phyloP scores from a whole-genome alignment of 2,113 vertebrate species.

The Neolamprologus toae region DNA sequence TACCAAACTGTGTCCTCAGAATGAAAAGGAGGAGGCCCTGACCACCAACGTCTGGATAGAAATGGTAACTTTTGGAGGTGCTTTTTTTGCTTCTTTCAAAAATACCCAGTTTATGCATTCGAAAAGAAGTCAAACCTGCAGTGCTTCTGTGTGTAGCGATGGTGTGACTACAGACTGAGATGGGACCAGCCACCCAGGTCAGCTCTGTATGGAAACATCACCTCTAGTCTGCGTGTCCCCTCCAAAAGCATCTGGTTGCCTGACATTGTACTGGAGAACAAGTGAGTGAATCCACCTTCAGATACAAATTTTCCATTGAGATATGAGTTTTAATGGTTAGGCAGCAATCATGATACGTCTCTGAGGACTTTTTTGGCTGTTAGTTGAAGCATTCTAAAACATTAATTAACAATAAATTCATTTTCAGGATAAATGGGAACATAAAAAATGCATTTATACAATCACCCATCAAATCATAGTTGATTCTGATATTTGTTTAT shows the following conservation, averaged over 20 bases:
- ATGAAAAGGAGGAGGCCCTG: slow-evolving; percentile 87
- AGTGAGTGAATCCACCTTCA: slow-evolving; percentile 69
- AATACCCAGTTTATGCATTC: neutral
- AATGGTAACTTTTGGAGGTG: slow-evolving; percentile 73
- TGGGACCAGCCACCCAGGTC: slow-evolving; percentile 74
- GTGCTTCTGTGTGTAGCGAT: slow-evolving; percentile 71
- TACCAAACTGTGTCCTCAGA: slow-evolving; percentile 65
- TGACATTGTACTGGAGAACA: slow-evolving; percentile 89
- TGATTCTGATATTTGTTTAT: neutral
- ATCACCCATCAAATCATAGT: neutral
- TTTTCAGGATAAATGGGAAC: neutral
- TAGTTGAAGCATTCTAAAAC: neutral
- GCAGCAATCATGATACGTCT: neutral
- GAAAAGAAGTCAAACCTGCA: neutral
- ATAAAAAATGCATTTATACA: neutral
- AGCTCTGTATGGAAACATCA: slow-evolving; percentile 74
- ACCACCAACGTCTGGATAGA: slow-evolving; percentile 94
- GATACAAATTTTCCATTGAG: neutral
- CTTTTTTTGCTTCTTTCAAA: neutral
- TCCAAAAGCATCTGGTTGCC: slow-evolving; percentile 92
- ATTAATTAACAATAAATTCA: neutral
- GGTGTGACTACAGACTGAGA: slow-evolving; percentile 84
- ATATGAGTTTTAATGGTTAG: neutral
- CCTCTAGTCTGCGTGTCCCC: slow-evolving; percentile 73
- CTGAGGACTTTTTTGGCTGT: neutral